Evolutionary conservation across 2,113 vertebrate genomes (phyloP), one percentile per base, ranked within the genome.

Genomic region (Bubo bubo): DNA sequence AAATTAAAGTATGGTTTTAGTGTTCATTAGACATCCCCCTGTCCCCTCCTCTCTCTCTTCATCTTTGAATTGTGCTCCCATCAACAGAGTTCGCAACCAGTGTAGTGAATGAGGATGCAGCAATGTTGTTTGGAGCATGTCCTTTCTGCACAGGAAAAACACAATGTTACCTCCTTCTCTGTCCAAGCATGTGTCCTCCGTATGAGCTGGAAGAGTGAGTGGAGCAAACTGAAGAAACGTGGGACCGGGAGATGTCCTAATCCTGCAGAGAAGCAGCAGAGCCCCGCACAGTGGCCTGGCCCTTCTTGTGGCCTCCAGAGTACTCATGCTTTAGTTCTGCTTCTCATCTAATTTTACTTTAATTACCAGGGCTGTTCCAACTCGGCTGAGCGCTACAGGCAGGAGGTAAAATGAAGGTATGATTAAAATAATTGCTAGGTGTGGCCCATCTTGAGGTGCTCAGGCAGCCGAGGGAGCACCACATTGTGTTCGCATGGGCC

Each of bases 1-100:
- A 79, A 89, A 91, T 95, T 95, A 71, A 95, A 86, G 94, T 72
- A 89, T 53, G 80, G 53, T 50, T 97, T 95, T 88, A 95, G 50
- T 79, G 90, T 96, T 96, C 95, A 80, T 77, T 77, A 92, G 59
- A 84, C 73, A 90, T 73, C 95, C 58, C 85, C 53, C 67, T 79
- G 88, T 93, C 64, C 88, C 88, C 94, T 93, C 80, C 82, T 91
- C 70, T 95, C 24, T 62, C 39, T 63, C n/a, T 55, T 56, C 58
- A 34, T 66, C 64, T 82, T 88, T 81, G 85, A 86, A 21, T 81
- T 77, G 20, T 56, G 56, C 22, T 81, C 32, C 90, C 12, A 50
- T 45, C 60, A 41, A 35, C 55, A 34, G 71, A 52, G 37, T 77
- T 71, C 2, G 2, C 22, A 75, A 79, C 28, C 17, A 52, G 12